phyloP scores from a whole-genome alignment of 1,140 invertebrate species.

The Calosoma granatense region DNA sequence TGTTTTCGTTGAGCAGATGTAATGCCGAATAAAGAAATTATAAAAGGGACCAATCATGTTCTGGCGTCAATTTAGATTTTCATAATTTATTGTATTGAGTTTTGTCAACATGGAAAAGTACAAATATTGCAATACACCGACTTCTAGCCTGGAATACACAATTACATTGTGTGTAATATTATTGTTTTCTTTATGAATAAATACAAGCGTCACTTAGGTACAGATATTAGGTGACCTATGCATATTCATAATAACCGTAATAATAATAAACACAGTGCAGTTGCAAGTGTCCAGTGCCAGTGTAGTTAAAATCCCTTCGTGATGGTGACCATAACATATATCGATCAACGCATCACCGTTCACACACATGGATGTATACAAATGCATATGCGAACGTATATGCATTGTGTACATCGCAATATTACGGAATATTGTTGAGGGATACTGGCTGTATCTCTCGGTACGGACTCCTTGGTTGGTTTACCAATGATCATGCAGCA shows the following conservation, averaged over 20 bases:
- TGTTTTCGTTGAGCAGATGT: no score
- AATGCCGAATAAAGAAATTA: no score
- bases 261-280: constrained; percentile 17
- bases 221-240: not conserved
- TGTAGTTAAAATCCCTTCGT: constrained; percentile 18
- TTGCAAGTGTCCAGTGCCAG: constrained; percentile 29
- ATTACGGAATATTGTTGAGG: no score
- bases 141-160: constrained; percentile 34
- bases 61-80: constrained; percentile 22
- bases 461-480: not conserved
- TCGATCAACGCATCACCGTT: not conserved
- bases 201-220: constrained; percentile 6
- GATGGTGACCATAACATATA: not conserved
- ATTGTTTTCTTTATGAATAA: constrained; percentile 13
- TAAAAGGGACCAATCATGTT: constrained; percentile 17
- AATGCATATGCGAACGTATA: not conserved
- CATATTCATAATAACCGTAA: constrained; percentile 6
- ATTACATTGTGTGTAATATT: constrained; percentile 25
- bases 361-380: not conserved
- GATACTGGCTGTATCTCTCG: not conserved
- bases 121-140: constrained; percentile 38
- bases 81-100: constrained; percentile 38
- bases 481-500: constrained; percentile 1
- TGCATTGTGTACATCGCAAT: no score
- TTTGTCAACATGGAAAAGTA: constrained; percentile 39